Percentiles rank a stretch among this genome's conserved stretches.
Conservation (phyloP, 2,113 vertebrate genomes). For the Lagopus muta region DNA sequence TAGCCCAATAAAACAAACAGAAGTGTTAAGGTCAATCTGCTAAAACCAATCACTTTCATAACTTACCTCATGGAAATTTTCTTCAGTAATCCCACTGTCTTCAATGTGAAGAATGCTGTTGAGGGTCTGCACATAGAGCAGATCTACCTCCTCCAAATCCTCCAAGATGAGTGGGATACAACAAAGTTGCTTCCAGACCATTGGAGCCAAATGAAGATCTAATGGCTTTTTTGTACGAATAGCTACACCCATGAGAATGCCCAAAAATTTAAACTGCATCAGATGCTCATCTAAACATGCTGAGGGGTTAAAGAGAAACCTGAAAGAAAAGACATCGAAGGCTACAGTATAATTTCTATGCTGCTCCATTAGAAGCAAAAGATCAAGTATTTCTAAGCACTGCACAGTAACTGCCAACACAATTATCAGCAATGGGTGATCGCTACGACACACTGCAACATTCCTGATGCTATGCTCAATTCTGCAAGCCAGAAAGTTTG, state of each 20-base stretch:
- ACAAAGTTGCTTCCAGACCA: conserved; percentile 90
- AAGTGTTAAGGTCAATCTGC: background rate
- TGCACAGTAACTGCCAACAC: background rate
- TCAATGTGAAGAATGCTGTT: conserved; percentile 94
- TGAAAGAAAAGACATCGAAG: conserved; percentile 31
- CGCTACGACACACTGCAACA: background rate
- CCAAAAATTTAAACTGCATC: conserved; percentile 88
- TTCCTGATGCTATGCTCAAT: background rate
- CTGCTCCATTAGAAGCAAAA: background rate
- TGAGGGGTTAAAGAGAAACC: conserved; percentile 88
- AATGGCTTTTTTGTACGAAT: conserved; percentile 89
- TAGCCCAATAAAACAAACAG: background rate
- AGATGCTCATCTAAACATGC: conserved; percentile 85
- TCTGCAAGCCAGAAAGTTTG: background rate
- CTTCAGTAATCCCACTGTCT: conserved; percentile 90
- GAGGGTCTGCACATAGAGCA: conserved; percentile 89
- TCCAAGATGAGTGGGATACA: conserved; percentile 86
- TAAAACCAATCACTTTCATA: background rate
- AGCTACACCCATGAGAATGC: conserved; percentile 90
- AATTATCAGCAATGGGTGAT: background rate
- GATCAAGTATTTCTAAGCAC: background rate
- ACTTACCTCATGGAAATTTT: conserved; percentile 88
- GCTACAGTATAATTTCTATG: background rate
- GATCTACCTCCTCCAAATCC: conserved; percentile 88
- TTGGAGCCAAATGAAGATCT: conserved; percentile 86